These are phyloP conservation scores for Macaria notata DNA, from an alignment of 2,888 invertebrate genomes.

Conservation along the genomic window DNA sequence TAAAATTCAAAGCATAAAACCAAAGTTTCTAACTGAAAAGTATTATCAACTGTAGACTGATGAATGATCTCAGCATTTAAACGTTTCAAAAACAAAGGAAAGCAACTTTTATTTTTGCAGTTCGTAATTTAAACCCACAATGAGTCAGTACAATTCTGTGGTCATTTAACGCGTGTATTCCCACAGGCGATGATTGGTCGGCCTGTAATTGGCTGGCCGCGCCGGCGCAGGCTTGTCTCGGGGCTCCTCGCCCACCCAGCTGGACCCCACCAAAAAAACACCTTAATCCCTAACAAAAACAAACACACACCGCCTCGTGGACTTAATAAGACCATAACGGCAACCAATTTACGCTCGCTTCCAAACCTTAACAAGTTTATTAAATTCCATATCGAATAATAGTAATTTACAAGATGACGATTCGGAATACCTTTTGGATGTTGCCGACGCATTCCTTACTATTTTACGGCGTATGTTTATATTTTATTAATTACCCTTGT, in stretches of 20 bases:
- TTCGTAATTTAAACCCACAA: conserved; percentile 44
- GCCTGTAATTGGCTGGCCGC: conserved; percentile 57
- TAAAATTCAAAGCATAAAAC: too few species aligned
- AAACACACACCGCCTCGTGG: conserved; percentile 75
- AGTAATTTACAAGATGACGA: conserved; percentile 78
- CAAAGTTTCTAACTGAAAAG: too few species aligned
- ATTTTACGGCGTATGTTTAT: conserved; percentile 70
- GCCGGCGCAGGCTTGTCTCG: conserved; percentile 72
- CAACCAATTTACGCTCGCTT: conserved; percentile 74
- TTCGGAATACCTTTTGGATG: conserved; percentile 71
- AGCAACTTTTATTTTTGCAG: conserved; percentile 21
- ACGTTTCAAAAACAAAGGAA: conserved; percentile 10
- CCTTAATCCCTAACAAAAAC: conserved; percentile 73
- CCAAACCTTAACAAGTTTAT: conserved; percentile 81
- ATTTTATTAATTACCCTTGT: conserved; percentile 66
- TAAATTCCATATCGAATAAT: conserved; percentile 80
- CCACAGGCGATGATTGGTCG: conserved; percentile 55
- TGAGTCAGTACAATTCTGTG: conserved; percentile 57
- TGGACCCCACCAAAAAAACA: conserved; percentile 45
- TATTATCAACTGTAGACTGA: too few species aligned
- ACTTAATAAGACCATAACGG: conserved; percentile 76
- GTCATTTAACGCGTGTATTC: conserved; percentile 67
- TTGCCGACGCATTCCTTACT: conserved; percentile 70
- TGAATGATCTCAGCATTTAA: conserved; percentile 2
- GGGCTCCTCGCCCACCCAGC: conserved; percentile 70